These are phyloP conservation scores for Solenodon paradoxus DNA, from an alignment of 2,113 vertebrate genomes.

Conservation along the genomic window DNA sequence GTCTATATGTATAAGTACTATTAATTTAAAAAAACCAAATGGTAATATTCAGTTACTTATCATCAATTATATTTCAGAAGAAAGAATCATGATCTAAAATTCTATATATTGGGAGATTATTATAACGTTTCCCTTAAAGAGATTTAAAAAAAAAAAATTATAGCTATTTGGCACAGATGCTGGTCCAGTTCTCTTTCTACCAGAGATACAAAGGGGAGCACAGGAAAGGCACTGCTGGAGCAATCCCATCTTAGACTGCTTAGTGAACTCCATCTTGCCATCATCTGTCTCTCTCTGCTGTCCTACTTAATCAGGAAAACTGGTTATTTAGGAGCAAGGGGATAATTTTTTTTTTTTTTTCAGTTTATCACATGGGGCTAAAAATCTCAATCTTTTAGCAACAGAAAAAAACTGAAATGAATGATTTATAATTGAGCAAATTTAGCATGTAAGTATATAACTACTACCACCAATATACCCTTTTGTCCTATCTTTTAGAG, in stretches of 20 bases:
- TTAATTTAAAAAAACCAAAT: neutral
- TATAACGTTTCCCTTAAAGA: neutral
- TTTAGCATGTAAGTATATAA: neutral
- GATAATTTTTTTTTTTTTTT: neutral
- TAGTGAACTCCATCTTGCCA: neutral
- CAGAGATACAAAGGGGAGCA: neutral
- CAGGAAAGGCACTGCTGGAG: too few relatives aligned
- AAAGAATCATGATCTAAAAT: neutral
- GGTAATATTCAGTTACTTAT: neutral
- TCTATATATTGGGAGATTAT: neutral
- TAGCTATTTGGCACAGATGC: too few relatives aligned
- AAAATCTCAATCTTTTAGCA: neutral
- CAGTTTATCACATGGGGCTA: neutral
- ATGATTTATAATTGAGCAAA: neutral
- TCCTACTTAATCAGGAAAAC: neutral
- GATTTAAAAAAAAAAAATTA: neutral
- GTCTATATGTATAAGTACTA: neutral
- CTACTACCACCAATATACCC: neutral
- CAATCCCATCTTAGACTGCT: neutral
- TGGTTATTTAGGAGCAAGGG: neutral
- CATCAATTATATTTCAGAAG: neutral
- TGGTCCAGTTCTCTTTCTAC: neutral
- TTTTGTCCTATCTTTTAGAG: neutral
- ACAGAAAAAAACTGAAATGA: neutral
- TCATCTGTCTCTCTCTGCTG: neutral